Evolutionary conservation across 2,797 vertebrate genomes (phyloP), one percentile per base, ranked within the genome.

Genomic region (Halcyon smyrnensis): DNA sequence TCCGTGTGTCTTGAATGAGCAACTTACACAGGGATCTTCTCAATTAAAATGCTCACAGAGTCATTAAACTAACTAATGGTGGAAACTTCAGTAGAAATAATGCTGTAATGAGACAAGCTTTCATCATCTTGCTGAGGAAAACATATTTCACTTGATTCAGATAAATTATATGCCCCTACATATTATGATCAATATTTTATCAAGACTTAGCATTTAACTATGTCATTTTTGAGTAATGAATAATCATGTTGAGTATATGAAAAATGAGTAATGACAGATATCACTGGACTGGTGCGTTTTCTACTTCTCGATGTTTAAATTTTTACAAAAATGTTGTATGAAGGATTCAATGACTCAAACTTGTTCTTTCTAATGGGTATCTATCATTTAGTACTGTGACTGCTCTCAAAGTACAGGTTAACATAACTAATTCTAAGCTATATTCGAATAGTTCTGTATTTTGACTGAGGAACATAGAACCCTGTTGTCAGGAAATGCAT

Each of bases 111-210:
- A 97, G 96, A 95, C 92, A 93, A 95, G 84, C 93, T 96, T 97
- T 95, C 93, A 96, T 96, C 89, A 88, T 97, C 83, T 96, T 3
- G 18, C 86, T 56, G 91, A 96, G 67, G 86, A 96, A 97, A 97
- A 97, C 96, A 73, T 96, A 82, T 93, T 97, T 94, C 93, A 83
- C 30, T 97, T 91, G 92, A 71, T 97, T 96, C 91, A 80, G 81
- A 94, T 96, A 79, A 97, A 96, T 95, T 94, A 97, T 93, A 92
- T 83, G 89, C 59, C 79, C 89, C 77, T 90, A 88, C 90, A 84
- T 89, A 95, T 82, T 75, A 94, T 93, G 95, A 97, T 97, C 85
- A 95, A 90, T 97, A 97, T 94, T 97, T 97, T 97, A 97, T 77
- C 91, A 97, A 77, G 82, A 96, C 54, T 94, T 71, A 62, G 84